phyloP scores from a whole-genome alignment of 2,113 vertebrate species.

The Petrocephalus microphthalmus region DNA sequence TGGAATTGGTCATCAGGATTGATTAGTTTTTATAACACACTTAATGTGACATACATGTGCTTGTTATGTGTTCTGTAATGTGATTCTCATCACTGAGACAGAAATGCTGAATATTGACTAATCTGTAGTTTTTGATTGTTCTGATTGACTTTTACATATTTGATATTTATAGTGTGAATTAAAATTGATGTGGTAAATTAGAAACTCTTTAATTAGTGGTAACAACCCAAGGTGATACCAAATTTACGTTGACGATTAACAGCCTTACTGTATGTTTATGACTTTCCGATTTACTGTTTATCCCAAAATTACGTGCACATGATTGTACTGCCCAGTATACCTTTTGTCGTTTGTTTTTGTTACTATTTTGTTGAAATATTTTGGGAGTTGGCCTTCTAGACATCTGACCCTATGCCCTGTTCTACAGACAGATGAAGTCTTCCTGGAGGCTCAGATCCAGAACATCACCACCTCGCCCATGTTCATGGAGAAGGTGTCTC shows the following conservation, averaged over 20 bases:
- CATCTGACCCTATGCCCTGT: conserved; percentile 4
- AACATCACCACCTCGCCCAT: conserved; percentile 98
- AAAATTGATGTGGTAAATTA: background rate
- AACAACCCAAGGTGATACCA: background rate
- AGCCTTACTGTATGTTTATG: background rate
- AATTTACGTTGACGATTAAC: background rate
- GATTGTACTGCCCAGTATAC: conserved; percentile 40
- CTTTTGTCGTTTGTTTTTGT: conserved; percentile 14
- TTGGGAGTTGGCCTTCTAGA: background rate
- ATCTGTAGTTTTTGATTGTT: background rate
- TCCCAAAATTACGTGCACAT: background rate
- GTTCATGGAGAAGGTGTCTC: conserved; percentile 98
- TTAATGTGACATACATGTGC: background rate
- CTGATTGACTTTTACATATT: background rate
- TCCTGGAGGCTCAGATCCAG: conserved; percentile 97
- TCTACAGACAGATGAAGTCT: conserved; percentile 91
- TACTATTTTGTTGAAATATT: conserved; percentile 1
- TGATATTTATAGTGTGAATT: background rate
- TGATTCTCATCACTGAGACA: background rate
- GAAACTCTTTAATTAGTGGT: background rate
- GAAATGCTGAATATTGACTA: background rate
- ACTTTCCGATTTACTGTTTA: background rate
- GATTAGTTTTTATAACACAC: background rate
- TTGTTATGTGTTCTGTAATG: background rate
- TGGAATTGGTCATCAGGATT: background rate